phyloP scores from a whole-genome alignment of 2,113 vertebrate species.

The Myotis davidii region DNA sequence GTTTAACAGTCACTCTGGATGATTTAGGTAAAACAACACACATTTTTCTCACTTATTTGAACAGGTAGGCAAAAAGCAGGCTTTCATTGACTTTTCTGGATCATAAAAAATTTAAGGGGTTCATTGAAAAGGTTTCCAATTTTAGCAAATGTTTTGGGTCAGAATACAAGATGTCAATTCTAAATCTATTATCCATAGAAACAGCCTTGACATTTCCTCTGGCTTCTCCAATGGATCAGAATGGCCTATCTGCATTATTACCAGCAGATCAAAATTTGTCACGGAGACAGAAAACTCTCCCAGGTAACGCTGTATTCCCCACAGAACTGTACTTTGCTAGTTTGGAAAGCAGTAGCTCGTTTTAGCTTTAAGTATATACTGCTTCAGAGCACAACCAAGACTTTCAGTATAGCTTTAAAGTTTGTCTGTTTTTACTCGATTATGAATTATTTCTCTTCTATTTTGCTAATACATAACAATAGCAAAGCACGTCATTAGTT shows the following conservation, averaged over 20 bases:
- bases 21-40: neutral
- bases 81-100: neutral
- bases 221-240: neutral
- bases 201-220: neutral
- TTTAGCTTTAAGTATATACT: neutral
- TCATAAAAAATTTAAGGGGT: neutral
- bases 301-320: neutral
- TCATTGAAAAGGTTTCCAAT: neutral
- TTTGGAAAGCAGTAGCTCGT: neutral
- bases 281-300: neutral
- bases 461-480: neutral
- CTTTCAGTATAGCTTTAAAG: neutral
- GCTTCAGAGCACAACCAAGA: neutral
- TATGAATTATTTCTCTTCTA: neutral
- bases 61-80: neutral
- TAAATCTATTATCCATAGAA: neutral
- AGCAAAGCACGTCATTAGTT: neutral
- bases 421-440: neutral
- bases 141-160: neutral
- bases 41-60: neutral
- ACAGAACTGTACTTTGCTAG: neutral
- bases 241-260: neutral
- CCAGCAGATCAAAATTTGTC: neutral
- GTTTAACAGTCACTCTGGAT: neutral
- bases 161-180: neutral